Conservation (phyloP, 2,888 invertebrate species). For the Cataglyphis altisquamis region DNA sequence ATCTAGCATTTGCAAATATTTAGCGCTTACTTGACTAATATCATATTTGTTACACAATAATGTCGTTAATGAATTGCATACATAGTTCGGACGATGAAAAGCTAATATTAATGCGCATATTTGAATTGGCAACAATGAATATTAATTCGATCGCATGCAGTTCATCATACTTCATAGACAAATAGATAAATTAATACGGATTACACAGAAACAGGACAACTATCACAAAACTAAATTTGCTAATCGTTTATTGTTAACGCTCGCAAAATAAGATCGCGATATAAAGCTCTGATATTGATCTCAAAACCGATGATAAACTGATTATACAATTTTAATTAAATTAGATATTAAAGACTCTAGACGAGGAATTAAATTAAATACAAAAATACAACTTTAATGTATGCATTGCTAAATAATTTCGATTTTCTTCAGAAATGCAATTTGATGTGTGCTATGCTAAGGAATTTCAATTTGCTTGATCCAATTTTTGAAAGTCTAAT, state of each 20-base stretch:
- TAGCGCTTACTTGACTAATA: constrained; percentile 8
- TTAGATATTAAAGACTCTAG: background rate
- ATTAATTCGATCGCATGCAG: constrained; percentile 24
- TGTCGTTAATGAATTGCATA: constrained; percentile 42
- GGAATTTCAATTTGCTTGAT: background rate
- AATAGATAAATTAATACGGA: constrained; percentile 19
- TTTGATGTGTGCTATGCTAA: background rate
- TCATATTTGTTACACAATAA: constrained; percentile 33
- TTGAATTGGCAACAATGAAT: constrained; percentile 31
- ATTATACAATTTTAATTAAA: background rate
- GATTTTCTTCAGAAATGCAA: background rate
- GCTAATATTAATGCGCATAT: constrained; percentile 37
- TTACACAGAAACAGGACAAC: background rate
- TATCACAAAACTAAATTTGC: background rate
- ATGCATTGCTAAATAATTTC: background rate
- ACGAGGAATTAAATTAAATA: background rate
- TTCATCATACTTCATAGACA: constrained; percentile 17
- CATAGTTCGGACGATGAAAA: constrained; percentile 8
- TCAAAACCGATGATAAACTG: background rate
- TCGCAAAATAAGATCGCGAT: background rate
- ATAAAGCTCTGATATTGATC: background rate
- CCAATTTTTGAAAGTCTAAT: background rate
- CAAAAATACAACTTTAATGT: background rate
- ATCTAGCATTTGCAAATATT: constrained; percentile 28
- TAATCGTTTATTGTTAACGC: background rate